These are phyloP conservation scores for Exocentrus adspersus DNA, from an alignment of 2,888 invertebrate genomes.

Conservation along the genomic window DNA sequence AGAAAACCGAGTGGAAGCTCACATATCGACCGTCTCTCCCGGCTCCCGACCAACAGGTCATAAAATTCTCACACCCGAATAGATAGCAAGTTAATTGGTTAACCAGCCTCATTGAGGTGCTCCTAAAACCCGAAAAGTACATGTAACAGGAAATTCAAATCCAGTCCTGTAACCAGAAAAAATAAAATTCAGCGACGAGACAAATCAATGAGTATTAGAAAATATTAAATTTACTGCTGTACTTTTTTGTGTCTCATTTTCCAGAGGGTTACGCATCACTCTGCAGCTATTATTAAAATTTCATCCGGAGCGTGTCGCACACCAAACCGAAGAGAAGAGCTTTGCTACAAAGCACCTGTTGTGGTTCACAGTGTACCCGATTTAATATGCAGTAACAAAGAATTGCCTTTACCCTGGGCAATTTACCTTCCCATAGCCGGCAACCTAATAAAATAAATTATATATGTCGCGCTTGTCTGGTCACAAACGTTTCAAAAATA, in stretches of 20 bases:
- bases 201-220: no score
- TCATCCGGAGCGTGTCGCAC: slow-evolving; percentile 40
- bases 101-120: no score
- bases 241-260: no score
- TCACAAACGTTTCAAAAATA: not conserved
- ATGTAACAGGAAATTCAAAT: no score
- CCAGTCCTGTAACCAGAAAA: no score
- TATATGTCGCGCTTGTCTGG: not conserved
- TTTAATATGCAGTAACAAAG: slow-evolving; percentile 34
- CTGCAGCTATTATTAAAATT: slow-evolving; percentile 41
- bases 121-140: no score
- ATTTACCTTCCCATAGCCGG: not conserved
- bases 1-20: not conserved
- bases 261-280: no score
- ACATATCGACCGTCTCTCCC: slow-evolving; percentile 20
- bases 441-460: slow-evolving; percentile 8
- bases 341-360: slow-evolving; percentile 43
- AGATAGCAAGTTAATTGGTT: slow-evolving; percentile 33
- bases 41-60: slow-evolving; percentile 19
- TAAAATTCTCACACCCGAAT: slow-evolving; percentile 21
- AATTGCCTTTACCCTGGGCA: slow-evolving; percentile 18
- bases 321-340: slow-evolving; percentile 39
- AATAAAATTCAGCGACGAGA: no score
- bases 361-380: slow-evolving; percentile 35
- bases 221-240: not conserved